Evolutionary conservation across 2,797 vertebrate species (phyloP).

Genomic region (Sciaenops ocellatus): DNA sequence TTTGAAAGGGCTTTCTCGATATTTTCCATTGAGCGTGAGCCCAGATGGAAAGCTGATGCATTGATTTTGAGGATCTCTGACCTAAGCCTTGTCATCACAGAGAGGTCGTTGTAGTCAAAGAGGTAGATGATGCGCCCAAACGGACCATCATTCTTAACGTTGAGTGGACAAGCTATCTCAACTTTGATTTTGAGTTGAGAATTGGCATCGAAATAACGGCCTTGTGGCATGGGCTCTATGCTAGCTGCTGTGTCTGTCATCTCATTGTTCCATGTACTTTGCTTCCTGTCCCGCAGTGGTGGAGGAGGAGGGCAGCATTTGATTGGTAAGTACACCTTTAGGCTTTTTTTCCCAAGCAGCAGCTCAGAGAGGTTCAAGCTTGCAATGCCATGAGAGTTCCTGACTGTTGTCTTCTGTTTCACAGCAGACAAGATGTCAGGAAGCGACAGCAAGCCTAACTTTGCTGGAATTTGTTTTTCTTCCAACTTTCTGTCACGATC

Average conservation of each 20-base stretch:
- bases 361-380: slow-evolving; percentile 85
- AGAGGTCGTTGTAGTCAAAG: slow-evolving; percentile 72
- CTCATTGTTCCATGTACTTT: slow-evolving; percentile 26
- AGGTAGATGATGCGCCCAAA: slow-evolving; percentile 87
- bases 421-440: slow-evolving; percentile 47
- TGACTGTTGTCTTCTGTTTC: slow-evolving; percentile 29
- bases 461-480: slow-evolving; percentile 37
- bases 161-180: slow-evolving; percentile 82
- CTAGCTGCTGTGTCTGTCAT: slow-evolving; percentile 1
- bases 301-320: slow-evolving; percentile 68
- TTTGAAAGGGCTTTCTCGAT: slow-evolving; percentile 73
- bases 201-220: slow-evolving; percentile 83
- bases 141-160: slow-evolving; percentile 4
- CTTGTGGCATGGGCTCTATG: slow-evolving; percentile 66
- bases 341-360: slow-evolving; percentile 78
- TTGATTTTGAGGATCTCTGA: slow-evolving; percentile 85
- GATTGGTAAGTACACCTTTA: slow-evolving; percentile 83
- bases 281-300: background rate
- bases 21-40: slow-evolving; percentile 44
- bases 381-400: slow-evolving; percentile 82
- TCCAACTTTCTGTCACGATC: slow-evolving; percentile 86
- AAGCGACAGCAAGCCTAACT: slow-evolving; percentile 37
- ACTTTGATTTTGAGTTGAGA: slow-evolving; percentile 86
- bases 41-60: slow-evolving; percentile 78
- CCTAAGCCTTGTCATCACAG: slow-evolving; percentile 74